Base-by-base conservation (phyloP, 2,113 vertebrate species). In the Bambusicola thoracicus region DNA sequence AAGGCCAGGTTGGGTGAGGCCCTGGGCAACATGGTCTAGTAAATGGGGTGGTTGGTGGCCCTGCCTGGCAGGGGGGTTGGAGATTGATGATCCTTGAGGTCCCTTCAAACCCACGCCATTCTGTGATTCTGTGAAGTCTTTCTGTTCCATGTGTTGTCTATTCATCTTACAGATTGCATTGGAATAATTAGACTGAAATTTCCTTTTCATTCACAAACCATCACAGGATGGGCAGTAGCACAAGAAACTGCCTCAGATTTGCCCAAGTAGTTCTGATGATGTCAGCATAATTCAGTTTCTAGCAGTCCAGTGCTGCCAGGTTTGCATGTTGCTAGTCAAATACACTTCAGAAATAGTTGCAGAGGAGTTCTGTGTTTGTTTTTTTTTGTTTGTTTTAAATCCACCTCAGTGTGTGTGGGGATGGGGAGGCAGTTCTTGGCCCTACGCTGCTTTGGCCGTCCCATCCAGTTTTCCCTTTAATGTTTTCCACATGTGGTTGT, bases 401-500 rank as follows among this genome's bases (percentile, higher is more conserved):
- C 53, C 53, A 56, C 30, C 53, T 56, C 30, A 19, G 53, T 56
- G 30, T 55, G 53, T 17, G 46, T 48, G 21, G 16, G 29, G 27
- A n/a, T n/a, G 29, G 29, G 29, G 53, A 56, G 2, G 18, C 36
- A 44, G 2, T 85, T 89, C 74, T 94, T 90, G 86, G 89, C n/a
- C 66, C 43, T 29, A 18, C 13, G 14, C 18, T 75, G 66, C 51
- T 30, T 78, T 81, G 73, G 81, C 61, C 84, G 29, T 49, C 58
- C 43, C 21, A 55, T 66, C 44, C 30, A 62, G 40, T 61, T 89
- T 83, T 61, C 10, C 29, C 55, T 78, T 75, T 73, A 61, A 78
- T 67, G 24, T 89, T 92, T 94, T 87, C 96, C 92, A 96, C 92
- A 96, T 95, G 94, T 90, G 94, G 92, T 93, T 94, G 81, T 94